Evolutionary conservation across 2,113 vertebrate species (phyloP).

Genomic region (Melanostigma gelatinosum): DNA sequence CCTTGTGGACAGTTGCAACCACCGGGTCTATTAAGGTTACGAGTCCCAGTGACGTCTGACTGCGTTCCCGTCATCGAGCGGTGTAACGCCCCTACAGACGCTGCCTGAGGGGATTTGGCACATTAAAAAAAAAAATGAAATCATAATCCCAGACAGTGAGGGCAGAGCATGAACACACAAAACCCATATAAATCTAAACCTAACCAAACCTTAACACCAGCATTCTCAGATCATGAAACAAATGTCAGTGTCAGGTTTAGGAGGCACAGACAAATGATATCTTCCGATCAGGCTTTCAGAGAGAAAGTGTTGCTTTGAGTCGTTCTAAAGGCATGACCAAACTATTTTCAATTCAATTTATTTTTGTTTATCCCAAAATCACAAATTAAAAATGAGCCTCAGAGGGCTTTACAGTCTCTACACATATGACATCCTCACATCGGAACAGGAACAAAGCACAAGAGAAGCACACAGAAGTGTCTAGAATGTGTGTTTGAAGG

Average conservation of each 20-base stretch:
- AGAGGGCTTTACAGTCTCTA: too few species aligned
- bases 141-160: constrained; percentile 48
- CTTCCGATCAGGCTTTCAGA: not conserved
- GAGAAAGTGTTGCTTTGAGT: not conserved
- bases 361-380: too few species aligned
- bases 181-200: not conserved
- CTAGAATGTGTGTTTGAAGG: too few species aligned
- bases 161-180: constrained; percentile 31
- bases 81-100: constrained; percentile 59
- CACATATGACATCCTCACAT: too few species aligned
- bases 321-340: too few species aligned
- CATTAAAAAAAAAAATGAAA: constrained; percentile 26
- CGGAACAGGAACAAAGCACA: too few species aligned
- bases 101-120: constrained; percentile 58
- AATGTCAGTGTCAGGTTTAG: not conserved
- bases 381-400: too few species aligned
- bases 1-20: constrained; percentile 30
- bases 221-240: not conserved
- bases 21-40: constrained; percentile 45
- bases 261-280: not conserved
- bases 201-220: not conserved
- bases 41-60: constrained; percentile 45
- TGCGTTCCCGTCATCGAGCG: constrained; percentile 49
- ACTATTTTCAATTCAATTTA: too few species aligned
- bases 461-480: too few species aligned